phyloP scores from a whole-genome alignment of 1,140 invertebrate species.

The Drosophila ercepeae region DNA sequence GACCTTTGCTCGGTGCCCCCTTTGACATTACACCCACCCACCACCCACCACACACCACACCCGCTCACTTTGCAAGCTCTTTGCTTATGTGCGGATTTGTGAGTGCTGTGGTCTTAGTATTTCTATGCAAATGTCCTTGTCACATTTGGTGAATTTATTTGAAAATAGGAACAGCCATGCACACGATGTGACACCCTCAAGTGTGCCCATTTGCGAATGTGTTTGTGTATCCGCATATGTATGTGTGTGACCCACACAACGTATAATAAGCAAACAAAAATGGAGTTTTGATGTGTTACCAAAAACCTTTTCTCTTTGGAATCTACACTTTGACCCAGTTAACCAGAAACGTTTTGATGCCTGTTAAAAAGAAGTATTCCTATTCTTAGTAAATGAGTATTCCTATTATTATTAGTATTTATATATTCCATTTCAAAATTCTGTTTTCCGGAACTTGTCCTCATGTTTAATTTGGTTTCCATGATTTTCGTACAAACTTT shows the following conservation, averaged over 20 bases:
- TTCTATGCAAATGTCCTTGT: conserved; percentile 79
- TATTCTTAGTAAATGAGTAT: not conserved
- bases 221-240: not conserved
- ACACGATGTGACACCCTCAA: conserved; percentile 33
- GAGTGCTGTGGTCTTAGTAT: conserved; percentile 58
- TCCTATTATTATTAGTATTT: too few relatives aligned
- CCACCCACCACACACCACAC: not conserved
- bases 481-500: conserved; percentile 34
- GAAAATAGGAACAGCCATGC: conserved; percentile 46
- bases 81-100: conserved; percentile 3
- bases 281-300: conserved; percentile 33
- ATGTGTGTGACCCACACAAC: conserved; percentile 1
- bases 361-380: not conserved
- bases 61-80: conserved; percentile 6
- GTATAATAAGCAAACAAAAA: conserved; percentile 64
- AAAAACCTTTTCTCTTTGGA: conserved; percentile 20
- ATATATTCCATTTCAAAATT: too few relatives aligned
- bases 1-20: not conserved
- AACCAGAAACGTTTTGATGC: not conserved
- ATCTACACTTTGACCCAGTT: conserved; percentile 21
- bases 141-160: conserved; percentile 79
- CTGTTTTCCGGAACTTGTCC: not conserved
- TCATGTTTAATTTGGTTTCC: conserved; percentile 7
- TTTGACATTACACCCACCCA: not conserved
- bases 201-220: conserved; percentile 12